Percentiles rank a stretch among this genome's conserved stretches.
phyloP scores from a whole-genome alignment of 2,113 vertebrate species.

The Saimiri boliviensis region DNA sequence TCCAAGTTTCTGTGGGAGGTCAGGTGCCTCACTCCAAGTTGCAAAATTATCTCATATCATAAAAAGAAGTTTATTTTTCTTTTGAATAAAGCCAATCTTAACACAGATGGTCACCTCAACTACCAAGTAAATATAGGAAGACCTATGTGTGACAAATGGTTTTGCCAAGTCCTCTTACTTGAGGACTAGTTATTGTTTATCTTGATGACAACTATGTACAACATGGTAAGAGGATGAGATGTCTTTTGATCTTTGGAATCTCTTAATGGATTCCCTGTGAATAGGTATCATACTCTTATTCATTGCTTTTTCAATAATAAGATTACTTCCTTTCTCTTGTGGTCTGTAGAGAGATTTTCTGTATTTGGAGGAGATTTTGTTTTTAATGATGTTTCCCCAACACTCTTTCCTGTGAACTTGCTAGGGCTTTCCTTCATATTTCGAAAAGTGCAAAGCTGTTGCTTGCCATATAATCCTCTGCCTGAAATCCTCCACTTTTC shows the following conservation, averaged over 20 bases:
- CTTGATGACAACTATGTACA: not conserved
- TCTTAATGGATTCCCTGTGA: not conserved
- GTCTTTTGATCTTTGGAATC: not conserved
- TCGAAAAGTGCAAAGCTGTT: not conserved
- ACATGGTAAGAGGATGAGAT: not conserved
- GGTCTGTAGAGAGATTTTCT: not conserved
- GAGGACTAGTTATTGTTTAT: not conserved
- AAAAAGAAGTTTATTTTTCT: slow-evolving; percentile 15
- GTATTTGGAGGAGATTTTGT: not conserved
- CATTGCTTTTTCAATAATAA: not conserved
- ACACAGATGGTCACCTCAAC: slow-evolving; percentile 2
- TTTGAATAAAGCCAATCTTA: slow-evolving; percentile 23
- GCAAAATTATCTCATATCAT: not conserved
- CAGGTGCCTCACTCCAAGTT: not conserved
- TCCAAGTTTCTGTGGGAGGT: not conserved
- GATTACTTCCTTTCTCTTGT: not conserved
- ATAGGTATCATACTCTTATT: not conserved
- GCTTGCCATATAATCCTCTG: not conserved
- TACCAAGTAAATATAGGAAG: not conserved
- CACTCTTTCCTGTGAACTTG: not conserved
- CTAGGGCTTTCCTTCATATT: not conserved
- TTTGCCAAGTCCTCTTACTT: not conserved
- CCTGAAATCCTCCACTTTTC: not conserved
- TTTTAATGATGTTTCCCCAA: slow-evolving; percentile 18
- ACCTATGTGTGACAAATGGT: not conserved